phyloP scores from a whole-genome alignment of 2,888 invertebrate genomes.

The Scaeva pyrastri region DNA sequence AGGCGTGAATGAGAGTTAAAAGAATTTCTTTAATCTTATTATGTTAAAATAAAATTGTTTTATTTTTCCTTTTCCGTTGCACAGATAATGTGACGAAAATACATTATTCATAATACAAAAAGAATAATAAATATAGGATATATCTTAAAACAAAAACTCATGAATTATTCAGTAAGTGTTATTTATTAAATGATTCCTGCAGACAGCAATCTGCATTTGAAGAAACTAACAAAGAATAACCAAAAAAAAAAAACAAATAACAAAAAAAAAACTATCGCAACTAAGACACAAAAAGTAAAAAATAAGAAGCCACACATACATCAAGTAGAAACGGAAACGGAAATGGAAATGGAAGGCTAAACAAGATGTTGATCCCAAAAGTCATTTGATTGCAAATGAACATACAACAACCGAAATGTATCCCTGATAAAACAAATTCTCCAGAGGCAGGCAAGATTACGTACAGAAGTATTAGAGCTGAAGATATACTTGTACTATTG shows the following conservation, averaged over 20 bases:
- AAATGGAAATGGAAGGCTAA: constrained; percentile 25
- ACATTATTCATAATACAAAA: constrained; percentile 70
- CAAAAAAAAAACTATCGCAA: constrained; percentile 1
- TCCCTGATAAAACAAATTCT: background rate
- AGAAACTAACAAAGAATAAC: constrained; percentile 19
- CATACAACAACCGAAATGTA: background rate
- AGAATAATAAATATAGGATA: constrained; percentile 62
- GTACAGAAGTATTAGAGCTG: background rate
- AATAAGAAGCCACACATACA: constrained; percentile 16
- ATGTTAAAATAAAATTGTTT: background rate
- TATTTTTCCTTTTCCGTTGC: background rate
- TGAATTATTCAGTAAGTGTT: constrained; percentile 69
- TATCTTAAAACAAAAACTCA: constrained; percentile 62
- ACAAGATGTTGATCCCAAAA: constrained; percentile 47
- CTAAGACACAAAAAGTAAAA: constrained; percentile 8
- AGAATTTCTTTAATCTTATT: constrained; percentile 22
- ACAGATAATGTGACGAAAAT: constrained; percentile 53
- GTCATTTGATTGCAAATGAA: constrained; percentile 69
- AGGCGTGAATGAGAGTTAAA: constrained; percentile 35
- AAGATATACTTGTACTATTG: background rate
- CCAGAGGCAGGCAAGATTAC: background rate
- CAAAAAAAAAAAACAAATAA: constrained; percentile 10
- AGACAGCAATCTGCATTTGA: constrained; percentile 54
- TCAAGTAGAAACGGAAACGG: constrained; percentile 15
- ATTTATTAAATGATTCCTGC: constrained; percentile 70